These are phyloP conservation scores for Plusia festucae DNA, from an alignment of 2,888 invertebrate genomes.

Conservation along the genomic window DNA sequence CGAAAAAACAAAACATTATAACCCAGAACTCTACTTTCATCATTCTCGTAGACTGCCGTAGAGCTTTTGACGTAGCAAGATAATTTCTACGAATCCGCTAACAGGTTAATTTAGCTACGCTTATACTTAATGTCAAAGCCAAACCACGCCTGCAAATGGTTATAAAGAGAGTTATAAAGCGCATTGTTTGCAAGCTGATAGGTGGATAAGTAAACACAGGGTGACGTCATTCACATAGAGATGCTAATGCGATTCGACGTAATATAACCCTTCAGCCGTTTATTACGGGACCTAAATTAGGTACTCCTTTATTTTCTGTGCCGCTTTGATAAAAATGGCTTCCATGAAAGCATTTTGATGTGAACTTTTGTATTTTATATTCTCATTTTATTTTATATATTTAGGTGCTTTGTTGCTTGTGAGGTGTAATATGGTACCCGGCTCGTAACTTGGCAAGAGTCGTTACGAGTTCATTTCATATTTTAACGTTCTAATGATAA, in stretches of 20 bases:
- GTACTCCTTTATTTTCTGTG: not conserved
- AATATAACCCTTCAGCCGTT: not conserved
- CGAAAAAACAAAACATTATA: not conserved
- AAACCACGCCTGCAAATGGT: not conserved
- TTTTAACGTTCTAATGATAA: no score
- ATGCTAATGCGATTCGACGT: not conserved
- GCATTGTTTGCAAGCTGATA: not conserved
- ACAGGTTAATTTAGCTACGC: not conserved
- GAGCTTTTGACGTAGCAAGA: not conserved
- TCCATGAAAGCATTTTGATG: not conserved
- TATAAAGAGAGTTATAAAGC: no score
- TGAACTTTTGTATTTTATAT: not conserved
- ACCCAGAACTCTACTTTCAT: not conserved
- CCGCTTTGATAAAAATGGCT: not conserved
- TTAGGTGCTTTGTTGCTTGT: not conserved
- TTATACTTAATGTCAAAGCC: not conserved
- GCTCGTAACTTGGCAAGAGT: no score
- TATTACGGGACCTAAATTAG: not conserved
- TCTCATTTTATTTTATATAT: not conserved
- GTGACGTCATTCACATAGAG: not conserved
- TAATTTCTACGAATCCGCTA: not conserved
- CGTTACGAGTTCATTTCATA: no score
- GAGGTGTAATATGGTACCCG: no score
- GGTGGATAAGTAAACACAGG: not conserved
- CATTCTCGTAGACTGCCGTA: slow-evolving; percentile 1